Percentiles rank a stretch among this genome's conserved stretches.
phyloP scores from a whole-genome alignment of 2,888 invertebrate genomes.

The Ctena decussata region DNA sequence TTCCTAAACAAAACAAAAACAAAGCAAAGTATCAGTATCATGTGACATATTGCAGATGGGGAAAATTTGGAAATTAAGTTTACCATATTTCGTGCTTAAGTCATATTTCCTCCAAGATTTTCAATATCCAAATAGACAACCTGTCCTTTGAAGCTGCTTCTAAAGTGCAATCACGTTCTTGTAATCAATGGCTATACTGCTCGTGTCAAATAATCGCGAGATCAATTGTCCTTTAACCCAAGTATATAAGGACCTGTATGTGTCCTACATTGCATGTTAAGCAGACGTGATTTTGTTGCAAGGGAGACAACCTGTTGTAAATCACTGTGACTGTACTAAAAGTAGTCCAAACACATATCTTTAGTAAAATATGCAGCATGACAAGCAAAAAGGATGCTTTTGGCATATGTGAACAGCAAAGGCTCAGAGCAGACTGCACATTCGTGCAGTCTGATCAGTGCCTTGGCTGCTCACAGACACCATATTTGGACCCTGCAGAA shows the following conservation, averaged over 20 bases:
- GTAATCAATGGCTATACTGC: not conserved
- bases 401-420: too few species aligned
- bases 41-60: not conserved
- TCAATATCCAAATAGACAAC: not conserved
- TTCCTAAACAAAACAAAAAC: too few species aligned
- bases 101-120: not conserved
- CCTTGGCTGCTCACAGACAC: too few species aligned
- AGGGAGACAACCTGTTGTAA: not conserved
- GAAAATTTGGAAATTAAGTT: not conserved
- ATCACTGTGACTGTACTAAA: too few species aligned
- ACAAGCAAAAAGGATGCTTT: too few species aligned
- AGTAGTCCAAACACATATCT: too few species aligned
- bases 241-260: not conserved
- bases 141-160: not conserved
- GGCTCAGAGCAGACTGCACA: too few species aligned
- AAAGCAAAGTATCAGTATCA: too few species aligned
- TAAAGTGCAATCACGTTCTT: not conserved
- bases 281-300: conserved; percentile 3
- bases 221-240: conserved; percentile 3
- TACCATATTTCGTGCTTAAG: not conserved
- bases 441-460: too few species aligned
- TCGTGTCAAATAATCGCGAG: not conserved
- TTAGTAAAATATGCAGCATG: too few species aligned
- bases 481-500: too few species aligned
- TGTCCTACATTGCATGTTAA: not conserved